A percentile compares a stretch with the other conserved stretches of the same genome.
Conservation (phyloP, 2,888 invertebrate genomes). For the Periphyllus acericola region DNA sequence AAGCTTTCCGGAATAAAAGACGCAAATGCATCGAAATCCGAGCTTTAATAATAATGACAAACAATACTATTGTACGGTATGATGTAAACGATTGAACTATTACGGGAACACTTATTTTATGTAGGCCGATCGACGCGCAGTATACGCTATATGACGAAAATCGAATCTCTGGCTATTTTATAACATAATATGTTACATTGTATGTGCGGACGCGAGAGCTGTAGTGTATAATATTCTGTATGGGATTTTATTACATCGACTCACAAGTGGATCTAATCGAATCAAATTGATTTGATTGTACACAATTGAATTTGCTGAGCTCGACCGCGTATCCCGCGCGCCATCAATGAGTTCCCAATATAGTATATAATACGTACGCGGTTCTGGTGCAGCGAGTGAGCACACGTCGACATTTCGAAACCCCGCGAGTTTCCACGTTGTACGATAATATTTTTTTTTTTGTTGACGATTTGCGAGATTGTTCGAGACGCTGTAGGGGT, state of each 20-base stretch:
- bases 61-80: no score
- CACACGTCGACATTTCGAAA: not conserved
- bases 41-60: no score
- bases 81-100: no score
- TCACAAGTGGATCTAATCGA: constrained; percentile 53
- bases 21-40: no score
- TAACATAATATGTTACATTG: not conserved
- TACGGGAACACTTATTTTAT: not conserved
- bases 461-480: no score
- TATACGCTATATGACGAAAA: constrained; percentile 4
- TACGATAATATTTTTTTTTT: no score
- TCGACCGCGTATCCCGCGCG: not conserved
- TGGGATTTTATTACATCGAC: constrained; percentile 8
- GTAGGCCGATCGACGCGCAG: not conserved
- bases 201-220: not conserved
- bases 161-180: not conserved
- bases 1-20: no score
- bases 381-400: not conserved
- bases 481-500: no score
- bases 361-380: not conserved
- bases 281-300: constrained; percentile 58
- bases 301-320: constrained; percentile 39
- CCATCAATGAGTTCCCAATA: constrained; percentile 18
- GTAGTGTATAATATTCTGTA: not conserved
- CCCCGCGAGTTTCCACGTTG: no score